Percentiles rank a stretch among this genome's conserved stretches.
phyloP scores from a whole-genome alignment of 2,113 vertebrate species.

The Anoura caudifer region DNA sequence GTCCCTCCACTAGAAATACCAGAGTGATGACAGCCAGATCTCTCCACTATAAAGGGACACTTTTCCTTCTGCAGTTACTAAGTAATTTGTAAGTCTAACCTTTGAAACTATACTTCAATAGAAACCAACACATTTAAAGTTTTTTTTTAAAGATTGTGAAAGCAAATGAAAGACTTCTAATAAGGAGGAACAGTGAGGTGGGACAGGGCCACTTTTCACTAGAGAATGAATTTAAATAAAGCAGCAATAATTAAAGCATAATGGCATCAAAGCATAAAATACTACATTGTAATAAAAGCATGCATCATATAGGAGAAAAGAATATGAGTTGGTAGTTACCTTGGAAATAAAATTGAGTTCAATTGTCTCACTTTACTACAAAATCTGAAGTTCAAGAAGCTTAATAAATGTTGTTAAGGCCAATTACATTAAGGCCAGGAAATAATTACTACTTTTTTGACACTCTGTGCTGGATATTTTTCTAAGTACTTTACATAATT shows the following conservation, averaged over 20 bases:
- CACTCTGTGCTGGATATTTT: background rate
- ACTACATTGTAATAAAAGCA: background rate
- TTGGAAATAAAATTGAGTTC: slow-evolving; percentile 35
- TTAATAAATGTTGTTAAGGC: background rate
- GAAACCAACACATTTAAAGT: background rate
- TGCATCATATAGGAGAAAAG: background rate
- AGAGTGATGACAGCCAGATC: background rate
- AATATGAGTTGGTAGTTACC: background rate
- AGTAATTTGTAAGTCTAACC: background rate
- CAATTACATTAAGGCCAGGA: slow-evolving; percentile 7
- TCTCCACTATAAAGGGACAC: background rate
- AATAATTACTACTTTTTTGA: slow-evolving; percentile 27
- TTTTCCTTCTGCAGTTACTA: background rate
- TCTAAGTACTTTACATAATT: background rate
- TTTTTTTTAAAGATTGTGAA: background rate
- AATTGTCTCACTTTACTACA: background rate
- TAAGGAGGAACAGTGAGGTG: background rate
- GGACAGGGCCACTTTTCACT: background rate
- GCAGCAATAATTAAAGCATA: background rate
- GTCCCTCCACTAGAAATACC: background rate
- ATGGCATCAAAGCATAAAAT: background rate
- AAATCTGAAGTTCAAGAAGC: background rate
- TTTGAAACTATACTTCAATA: background rate
- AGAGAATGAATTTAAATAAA: slow-evolving; percentile 2
- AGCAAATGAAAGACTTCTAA: background rate